Conservation (phyloP, 2,113 vertebrate genomes). For the Protobothrops flavoviridis region DNA sequence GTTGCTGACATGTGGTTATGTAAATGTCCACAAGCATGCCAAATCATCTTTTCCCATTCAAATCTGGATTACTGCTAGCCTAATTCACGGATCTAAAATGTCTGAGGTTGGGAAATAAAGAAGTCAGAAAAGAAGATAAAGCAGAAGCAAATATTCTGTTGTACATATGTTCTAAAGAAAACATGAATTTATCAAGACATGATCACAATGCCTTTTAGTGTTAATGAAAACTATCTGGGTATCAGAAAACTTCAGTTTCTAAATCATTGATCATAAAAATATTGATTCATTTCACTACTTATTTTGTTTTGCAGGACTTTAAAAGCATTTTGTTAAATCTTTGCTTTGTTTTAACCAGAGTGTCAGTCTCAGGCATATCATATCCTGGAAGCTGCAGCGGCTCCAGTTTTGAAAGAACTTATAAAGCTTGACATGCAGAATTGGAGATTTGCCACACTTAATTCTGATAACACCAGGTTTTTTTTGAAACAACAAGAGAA, state of each 20-base stretch:
- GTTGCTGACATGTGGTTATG: not conserved
- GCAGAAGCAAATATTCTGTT: not conserved
- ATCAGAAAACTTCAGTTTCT: not conserved
- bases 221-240: not conserved
- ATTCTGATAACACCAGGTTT: constrained; percentile 75
- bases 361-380: constrained; percentile 71
- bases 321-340: constrained; percentile 10
- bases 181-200: not conserved
- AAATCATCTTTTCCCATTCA: not conserved
- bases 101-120: not conserved
- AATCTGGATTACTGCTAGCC: not conserved
- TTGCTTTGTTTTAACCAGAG: constrained; percentile 59
- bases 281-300: too few relatives aligned
- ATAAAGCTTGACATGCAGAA: constrained; percentile 43
- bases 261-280: not conserved
- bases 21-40: not conserved
- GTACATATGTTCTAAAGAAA: not conserved
- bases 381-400: constrained; percentile 68
- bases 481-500: constrained; percentile 79
- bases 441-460: constrained; percentile 70
- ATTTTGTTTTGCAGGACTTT: not conserved
- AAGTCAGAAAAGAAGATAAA: not conserved
- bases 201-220: not conserved
- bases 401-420: constrained; percentile 68
- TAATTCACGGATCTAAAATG: not conserved